Conservation (phyloP, 1,140 invertebrate genomes). For the Gonatopus flavifemur region DNA sequence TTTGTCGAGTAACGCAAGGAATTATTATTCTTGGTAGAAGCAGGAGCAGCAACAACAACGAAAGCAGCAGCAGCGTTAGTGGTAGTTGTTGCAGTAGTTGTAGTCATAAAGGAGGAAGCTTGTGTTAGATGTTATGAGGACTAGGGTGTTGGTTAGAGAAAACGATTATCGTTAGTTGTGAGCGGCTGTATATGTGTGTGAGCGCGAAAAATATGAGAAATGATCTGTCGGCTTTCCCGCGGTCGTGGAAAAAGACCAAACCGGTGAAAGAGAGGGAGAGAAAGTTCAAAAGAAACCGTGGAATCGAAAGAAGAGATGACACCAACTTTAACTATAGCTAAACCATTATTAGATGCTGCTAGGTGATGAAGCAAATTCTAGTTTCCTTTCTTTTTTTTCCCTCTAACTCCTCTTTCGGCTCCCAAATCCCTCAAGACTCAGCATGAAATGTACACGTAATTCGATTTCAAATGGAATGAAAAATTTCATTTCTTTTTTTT, state of each 20-base stretch:
- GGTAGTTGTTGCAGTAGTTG: no score
- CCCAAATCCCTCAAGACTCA: no score
- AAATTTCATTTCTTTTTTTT: no score
- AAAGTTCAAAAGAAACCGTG: constrained; percentile 43
- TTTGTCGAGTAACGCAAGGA: constrained; percentile 52
- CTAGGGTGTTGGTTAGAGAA: constrained; percentile 7
- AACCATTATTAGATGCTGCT: constrained; percentile 27
- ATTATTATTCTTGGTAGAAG: constrained; percentile 41
- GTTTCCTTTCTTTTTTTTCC: constrained; percentile 14
- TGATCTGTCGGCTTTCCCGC: constrained; percentile 49
- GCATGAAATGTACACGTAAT: no score
- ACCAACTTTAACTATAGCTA: no score
- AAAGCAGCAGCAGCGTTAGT: no score
- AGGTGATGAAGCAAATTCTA: constrained; percentile 36
- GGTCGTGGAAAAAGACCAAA: constrained; percentile 27
- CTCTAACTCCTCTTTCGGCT: constrained; percentile 6
- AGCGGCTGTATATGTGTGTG: constrained; percentile 12
- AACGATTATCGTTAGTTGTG: constrained; percentile 26
- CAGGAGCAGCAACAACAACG: constrained; percentile 21
- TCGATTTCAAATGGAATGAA: no score
- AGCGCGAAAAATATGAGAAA: constrained; percentile 54
- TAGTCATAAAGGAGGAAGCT: no score
- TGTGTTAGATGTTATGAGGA: no score
- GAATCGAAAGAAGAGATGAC: constrained; percentile 43
- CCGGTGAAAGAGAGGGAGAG: constrained; percentile 17